A percentile compares a stretch with the other conserved stretches of the same genome.
phyloP scores from a whole-genome alignment of 2,888 invertebrate genomes.

The Oxytorus armatus region DNA sequence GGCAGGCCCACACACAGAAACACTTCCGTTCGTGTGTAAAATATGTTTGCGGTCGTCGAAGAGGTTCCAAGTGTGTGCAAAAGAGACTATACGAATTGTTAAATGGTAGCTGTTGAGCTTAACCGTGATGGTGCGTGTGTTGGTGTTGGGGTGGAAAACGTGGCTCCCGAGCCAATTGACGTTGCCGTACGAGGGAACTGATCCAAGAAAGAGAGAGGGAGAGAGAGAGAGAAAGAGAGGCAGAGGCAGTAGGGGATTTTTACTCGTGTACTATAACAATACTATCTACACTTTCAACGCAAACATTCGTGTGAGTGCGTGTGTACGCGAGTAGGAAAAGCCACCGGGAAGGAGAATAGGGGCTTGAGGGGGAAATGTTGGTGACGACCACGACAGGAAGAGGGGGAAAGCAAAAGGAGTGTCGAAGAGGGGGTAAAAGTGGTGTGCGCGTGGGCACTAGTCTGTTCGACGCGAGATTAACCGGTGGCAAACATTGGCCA shows the following conservation, averaged over 20 bases:
- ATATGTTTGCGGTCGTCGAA: slow-evolving; percentile 1
- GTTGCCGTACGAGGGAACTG: neutral
- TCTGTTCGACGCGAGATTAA: slow-evolving; percentile 19
- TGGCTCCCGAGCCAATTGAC: slow-evolving; percentile 56
- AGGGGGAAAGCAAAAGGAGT: neutral
- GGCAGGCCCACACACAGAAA: slow-evolving; percentile 25
- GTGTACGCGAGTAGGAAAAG: slow-evolving; percentile 20
- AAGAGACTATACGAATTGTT: slow-evolving; percentile 35
- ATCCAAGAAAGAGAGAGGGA: neutral
- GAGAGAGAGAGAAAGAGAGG: neutral
- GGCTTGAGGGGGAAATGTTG: slow-evolving; percentile 20
- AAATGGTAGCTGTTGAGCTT: slow-evolving; percentile 51
- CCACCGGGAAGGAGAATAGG: slow-evolving; percentile 15
- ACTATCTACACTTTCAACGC: neutral
- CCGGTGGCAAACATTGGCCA: too few relatives aligned
- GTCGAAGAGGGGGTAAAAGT: slow-evolving; percentile 14
- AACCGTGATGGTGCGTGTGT: neutral
- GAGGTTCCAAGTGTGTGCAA: slow-evolving; percentile 25
- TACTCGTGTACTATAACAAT: slow-evolving; percentile 20
- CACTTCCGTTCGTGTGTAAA: neutral
- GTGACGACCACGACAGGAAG: slow-evolving; percentile 5
- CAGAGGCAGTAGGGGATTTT: slow-evolving; percentile 21
- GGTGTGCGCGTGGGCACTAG: slow-evolving; percentile 56
- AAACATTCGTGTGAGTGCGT: neutral
- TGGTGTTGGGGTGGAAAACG: slow-evolving; percentile 50